Conservation (phyloP, 1,140 invertebrate genomes). For the Ctenoplectra terminalis region DNA sequence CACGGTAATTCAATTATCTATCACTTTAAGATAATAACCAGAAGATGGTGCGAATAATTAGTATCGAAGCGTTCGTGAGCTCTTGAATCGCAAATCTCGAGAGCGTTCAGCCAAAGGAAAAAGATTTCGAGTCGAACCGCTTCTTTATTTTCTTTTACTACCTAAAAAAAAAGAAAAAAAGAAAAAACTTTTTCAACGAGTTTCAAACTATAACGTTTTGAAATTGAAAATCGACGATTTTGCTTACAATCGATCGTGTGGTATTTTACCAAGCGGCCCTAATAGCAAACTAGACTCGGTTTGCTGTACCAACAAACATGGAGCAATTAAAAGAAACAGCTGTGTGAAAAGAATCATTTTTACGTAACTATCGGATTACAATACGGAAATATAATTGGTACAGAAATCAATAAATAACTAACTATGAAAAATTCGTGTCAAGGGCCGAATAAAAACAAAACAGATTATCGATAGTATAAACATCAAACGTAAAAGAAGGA, state of each 20-base stretch:
- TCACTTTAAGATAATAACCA: constrained; percentile 57
- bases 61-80: constrained; percentile 51
- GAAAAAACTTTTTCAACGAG: constrained; percentile 18
- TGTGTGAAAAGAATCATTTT: background rate
- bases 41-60: constrained; percentile 61
- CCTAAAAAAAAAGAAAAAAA: no score
- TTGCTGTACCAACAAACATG: no score
- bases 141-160: constrained; percentile 25
- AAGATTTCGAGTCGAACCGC: constrained; percentile 25
- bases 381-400: background rate
- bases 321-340: background rate
- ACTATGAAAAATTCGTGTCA: no score
- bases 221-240: constrained; percentile 13
- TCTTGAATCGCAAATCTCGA: constrained; percentile 28
- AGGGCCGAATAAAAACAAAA: no score
- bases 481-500: no score
- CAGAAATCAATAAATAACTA: no score
- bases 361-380: background rate
- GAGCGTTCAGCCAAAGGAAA: constrained; percentile 1
- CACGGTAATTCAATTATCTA: constrained; percentile 57
- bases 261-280: no score
- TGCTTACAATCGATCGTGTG: background rate
- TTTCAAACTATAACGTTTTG: constrained; percentile 9
- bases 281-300: no score
- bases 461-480: no score